A percentile compares a stretch with the other conserved stretches of the same genome.
Evolutionary conservation across 2,113 vertebrate species (phyloP).

Genomic region (Labrus mixtus): DNA sequence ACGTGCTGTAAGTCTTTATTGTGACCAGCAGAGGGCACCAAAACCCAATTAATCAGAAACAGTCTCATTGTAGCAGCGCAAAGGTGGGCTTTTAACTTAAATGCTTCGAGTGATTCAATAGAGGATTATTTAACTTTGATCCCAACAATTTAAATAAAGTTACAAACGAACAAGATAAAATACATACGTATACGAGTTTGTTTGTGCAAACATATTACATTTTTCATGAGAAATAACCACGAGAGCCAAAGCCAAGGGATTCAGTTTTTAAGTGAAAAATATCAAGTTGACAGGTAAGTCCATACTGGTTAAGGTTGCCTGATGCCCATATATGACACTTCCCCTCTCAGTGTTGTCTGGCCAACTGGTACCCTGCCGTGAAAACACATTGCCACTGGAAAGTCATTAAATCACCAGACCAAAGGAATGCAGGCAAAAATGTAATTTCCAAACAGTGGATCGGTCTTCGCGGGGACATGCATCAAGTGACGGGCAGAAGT

Average conservation of each 20-base stretch:
- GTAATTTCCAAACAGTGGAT: conserved; percentile 81
- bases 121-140: not conserved
- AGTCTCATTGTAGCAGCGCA: rapidly evolving
- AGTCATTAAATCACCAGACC: conserved; percentile 80
- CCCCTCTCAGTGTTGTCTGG: conserved; percentile 13
- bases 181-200: not conserved
- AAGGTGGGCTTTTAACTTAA: not conserved
- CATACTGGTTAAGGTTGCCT: conserved; percentile 17
- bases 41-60: not conserved
- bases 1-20: not conserved
- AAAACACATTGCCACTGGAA: conserved; percentile 50
- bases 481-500: conserved; percentile 84
- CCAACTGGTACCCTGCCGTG: conserved; percentile 29
- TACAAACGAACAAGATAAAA: not conserved
- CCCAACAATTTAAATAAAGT: not conserved
- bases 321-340: conserved; percentile 23
- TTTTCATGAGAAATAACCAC: not conserved
- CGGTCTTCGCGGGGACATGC: conserved; percentile 42
- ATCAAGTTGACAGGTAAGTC: not conserved
- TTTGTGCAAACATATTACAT: no score
- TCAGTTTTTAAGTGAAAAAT: not conserved
- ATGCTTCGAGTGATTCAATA: not conserved
- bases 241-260: not conserved
- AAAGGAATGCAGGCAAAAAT: conserved; percentile 83
- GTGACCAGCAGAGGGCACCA: conserved; percentile 56